A percentile compares a stretch with the other conserved stretches of the same genome.
Evolutionary conservation across 2,113 vertebrate species (phyloP).

Genomic region (Alligator sinensis): DNA sequence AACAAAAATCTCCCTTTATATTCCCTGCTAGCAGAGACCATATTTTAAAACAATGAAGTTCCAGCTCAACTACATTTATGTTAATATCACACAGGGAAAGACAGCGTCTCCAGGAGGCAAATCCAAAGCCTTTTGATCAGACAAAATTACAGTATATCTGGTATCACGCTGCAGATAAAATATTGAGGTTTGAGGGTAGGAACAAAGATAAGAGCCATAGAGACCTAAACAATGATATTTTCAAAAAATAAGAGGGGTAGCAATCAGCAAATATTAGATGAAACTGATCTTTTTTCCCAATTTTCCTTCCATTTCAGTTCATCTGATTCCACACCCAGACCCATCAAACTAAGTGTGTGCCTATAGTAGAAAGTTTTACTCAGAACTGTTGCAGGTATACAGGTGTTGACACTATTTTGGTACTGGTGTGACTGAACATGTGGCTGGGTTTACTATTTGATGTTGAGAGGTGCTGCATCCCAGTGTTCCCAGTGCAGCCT

Average conservation of each 20-base stretch:
- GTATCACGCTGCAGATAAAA: neutral
- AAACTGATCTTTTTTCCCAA: neutral
- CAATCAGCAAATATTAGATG: neutral
- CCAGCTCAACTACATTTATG: neutral
- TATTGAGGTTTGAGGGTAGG: neutral
- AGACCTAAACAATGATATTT: neutral
- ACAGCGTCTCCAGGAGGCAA: neutral
- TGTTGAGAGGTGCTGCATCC: too few species aligned
- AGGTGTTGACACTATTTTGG: neutral
- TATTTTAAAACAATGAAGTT: neutral
- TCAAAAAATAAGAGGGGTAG: accelerated
- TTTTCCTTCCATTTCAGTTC: neutral
- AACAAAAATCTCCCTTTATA: neutral
- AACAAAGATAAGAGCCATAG: neutral
- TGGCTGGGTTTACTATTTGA: neutral
- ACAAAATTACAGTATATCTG: neutral
- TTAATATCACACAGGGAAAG: neutral
- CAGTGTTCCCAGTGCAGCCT: neutral
- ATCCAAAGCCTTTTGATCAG: accelerated
- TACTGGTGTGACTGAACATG: neutral
- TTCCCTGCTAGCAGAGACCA: neutral
- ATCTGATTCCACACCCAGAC: neutral
- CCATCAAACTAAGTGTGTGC: too few species aligned
- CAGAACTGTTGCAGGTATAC: neutral
- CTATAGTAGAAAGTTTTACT: neutral